A percentile compares a stretch with the other conserved stretches of the same genome.
Conservation (phyloP, 2,888 invertebrate genomes). For the Cephalotes varians region DNA sequence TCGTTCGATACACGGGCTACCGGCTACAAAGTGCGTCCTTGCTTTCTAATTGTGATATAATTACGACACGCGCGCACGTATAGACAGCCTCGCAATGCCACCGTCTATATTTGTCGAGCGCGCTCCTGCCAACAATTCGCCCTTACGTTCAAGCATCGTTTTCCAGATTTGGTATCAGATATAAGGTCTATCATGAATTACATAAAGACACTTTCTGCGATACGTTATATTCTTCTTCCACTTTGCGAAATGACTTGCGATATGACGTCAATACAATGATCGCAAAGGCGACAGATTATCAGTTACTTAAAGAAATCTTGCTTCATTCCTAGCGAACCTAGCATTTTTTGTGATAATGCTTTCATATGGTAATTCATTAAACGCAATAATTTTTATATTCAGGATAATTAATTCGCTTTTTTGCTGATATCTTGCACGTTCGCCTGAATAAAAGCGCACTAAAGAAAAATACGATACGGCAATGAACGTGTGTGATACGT, state of each 20-base stretch:
- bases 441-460: neutral
- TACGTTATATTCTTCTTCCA: neutral
- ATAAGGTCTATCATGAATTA: neutral
- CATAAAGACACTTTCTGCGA: neutral
- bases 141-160: neutral
- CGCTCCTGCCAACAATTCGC: constrained; percentile 7
- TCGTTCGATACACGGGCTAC: neutral
- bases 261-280: neutral
- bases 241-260: neutral
- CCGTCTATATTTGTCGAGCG: constrained; percentile 73
- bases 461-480: neutral
- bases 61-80: constrained; percentile 65
- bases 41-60: constrained; percentile 79
- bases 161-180: neutral
- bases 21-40: constrained; percentile 73
- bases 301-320: neutral
- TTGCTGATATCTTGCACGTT: neutral
- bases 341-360: neutral
- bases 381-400: neutral
- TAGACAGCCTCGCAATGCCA: constrained; percentile 48
- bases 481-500: constrained; percentile 31
- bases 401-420: neutral
- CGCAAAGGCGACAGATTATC: too few species aligned
- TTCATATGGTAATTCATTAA: neutral
- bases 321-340: neutral